Evolutionary conservation across 1,140 invertebrate species (phyloP).

Genomic region (Drosophila seguyi): DNA sequence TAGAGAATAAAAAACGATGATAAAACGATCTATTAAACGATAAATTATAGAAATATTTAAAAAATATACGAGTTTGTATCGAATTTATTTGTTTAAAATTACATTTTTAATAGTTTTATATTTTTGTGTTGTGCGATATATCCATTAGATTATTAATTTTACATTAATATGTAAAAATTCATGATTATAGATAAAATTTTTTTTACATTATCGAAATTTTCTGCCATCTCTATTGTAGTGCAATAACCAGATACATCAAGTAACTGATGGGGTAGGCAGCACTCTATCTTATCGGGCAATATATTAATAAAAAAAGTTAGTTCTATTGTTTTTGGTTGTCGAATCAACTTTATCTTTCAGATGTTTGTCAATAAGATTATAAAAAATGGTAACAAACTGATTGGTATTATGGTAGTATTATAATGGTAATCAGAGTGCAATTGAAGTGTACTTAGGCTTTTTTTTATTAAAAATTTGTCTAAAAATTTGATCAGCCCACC

Average conservation of each 20-base stretch:
- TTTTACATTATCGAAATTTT: no score
- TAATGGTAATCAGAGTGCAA: not conserved
- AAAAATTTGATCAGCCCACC: not conserved
- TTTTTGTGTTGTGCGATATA: not conserved
- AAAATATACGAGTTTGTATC: not conserved
- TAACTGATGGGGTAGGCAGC: not conserved
- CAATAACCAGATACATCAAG: not conserved
- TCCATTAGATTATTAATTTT: not conserved
- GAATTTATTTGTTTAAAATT: not conserved
- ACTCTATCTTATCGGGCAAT: slow-evolving; percentile 18
- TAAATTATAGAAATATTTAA: not conserved
- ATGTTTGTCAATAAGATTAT: slow-evolving; percentile 14
- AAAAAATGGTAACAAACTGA: slow-evolving; percentile 7
- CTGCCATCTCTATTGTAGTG: not conserved
- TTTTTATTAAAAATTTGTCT: not conserved
- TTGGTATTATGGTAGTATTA: no score
- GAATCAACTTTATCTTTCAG: slow-evolving; percentile 6
- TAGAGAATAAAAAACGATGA: not conserved
- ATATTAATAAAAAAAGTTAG: not conserved
- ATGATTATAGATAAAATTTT: no score
- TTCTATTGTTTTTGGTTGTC: not conserved
- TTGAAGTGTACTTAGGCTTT: not conserved
- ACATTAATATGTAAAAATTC: no score
- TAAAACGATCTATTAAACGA: no score
- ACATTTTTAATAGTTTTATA: not conserved